These are phyloP conservation scores for Drosophila pegasa DNA, from an alignment of 2,888 invertebrate genomes.

Conservation along the genomic window DNA sequence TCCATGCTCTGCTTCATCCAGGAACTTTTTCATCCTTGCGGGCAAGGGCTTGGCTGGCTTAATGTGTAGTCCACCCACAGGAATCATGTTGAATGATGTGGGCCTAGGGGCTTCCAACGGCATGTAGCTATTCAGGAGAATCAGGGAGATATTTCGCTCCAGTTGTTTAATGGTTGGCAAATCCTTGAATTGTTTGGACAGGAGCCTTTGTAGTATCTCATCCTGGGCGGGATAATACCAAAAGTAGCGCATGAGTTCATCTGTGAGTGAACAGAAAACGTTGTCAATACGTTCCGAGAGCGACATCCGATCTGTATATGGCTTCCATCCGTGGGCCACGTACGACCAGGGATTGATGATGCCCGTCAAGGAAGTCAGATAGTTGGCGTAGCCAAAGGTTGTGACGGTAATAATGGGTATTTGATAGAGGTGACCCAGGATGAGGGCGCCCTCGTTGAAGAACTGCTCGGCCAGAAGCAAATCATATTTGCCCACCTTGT, in stretches of 20 bases:
- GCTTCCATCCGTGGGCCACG: constrained; percentile 84
- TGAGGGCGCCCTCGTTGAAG: constrained; percentile 83
- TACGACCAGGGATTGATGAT: constrained; percentile 85
- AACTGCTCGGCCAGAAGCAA: constrained; percentile 83
- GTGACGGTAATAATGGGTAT: constrained; percentile 82
- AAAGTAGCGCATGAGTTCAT: constrained; percentile 67
- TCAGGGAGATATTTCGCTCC: constrained; percentile 84
- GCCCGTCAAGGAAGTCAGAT: constrained; percentile 84
- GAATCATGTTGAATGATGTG: constrained; percentile 84
- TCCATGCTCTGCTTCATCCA: constrained; percentile 78
- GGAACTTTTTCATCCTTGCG: constrained; percentile 78
- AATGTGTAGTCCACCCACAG: constrained; percentile 86
- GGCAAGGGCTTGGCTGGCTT: constrained; percentile 72
- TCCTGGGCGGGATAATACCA: constrained; percentile 79
- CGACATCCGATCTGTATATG: constrained; percentile 85
- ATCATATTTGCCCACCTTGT: constrained; percentile 83
- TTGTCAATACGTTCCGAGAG: constrained; percentile 86
- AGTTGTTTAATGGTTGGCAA: constrained; percentile 83
- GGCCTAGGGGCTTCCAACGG: constrained; percentile 84
- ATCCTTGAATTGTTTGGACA: constrained; percentile 57
- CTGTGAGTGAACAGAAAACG: constrained; percentile 75
- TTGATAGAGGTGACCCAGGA: constrained; percentile 82
- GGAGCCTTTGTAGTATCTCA: constrained; percentile 69
- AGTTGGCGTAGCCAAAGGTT: constrained; percentile 83
- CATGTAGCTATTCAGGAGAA: constrained; percentile 85